Evolutionary conservation across 2,888 invertebrate species (phyloP).

Genomic region (Cephus rjabovi): DNA sequence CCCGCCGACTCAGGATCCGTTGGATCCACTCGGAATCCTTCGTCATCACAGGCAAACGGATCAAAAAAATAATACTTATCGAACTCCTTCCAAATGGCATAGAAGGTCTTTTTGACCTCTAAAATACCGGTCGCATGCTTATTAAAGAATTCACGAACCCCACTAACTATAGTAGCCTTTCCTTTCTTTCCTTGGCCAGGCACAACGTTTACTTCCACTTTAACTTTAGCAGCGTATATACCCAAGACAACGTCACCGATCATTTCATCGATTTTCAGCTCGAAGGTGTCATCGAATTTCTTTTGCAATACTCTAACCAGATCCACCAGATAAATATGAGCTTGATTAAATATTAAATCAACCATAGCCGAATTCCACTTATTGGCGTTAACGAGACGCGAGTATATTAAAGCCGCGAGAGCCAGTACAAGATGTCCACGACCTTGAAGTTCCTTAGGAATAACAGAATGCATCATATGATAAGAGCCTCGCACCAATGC

Average conservation of each 20-base stretch:
- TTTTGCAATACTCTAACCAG: constrained; percentile 51
- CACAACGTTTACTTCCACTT: constrained; percentile 49
- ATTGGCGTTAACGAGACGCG: constrained; percentile 49
- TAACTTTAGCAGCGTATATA: constrained; percentile 56
- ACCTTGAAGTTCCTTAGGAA: constrained; percentile 46
- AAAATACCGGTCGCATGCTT: constrained; percentile 43
- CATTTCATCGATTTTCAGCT: constrained; percentile 48
- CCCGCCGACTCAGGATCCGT: constrained; percentile 32
- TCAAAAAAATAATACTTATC: constrained; percentile 57
- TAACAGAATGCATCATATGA: constrained; percentile 47
- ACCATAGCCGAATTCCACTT: constrained; percentile 56
- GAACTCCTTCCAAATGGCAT: constrained; percentile 58
- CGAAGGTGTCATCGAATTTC: constrained; percentile 47
- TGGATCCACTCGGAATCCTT: constrained; percentile 50
- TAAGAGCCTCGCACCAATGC: constrained; percentile 55
- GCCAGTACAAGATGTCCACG: constrained; percentile 53
- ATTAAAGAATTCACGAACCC: constrained; percentile 51
- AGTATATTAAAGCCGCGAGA: constrained; percentile 53
- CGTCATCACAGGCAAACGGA: constrained; percentile 57
- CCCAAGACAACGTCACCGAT: constrained; percentile 58
- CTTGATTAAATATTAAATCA: constrained; percentile 60
- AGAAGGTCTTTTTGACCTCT: constrained; percentile 54
- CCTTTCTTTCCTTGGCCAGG: constrained; percentile 50
- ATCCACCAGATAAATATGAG: constrained; percentile 58
- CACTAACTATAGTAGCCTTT: constrained; percentile 43